phyloP scores from a whole-genome alignment of 2,113 vertebrate species.

The Oryzias woworae region DNA sequence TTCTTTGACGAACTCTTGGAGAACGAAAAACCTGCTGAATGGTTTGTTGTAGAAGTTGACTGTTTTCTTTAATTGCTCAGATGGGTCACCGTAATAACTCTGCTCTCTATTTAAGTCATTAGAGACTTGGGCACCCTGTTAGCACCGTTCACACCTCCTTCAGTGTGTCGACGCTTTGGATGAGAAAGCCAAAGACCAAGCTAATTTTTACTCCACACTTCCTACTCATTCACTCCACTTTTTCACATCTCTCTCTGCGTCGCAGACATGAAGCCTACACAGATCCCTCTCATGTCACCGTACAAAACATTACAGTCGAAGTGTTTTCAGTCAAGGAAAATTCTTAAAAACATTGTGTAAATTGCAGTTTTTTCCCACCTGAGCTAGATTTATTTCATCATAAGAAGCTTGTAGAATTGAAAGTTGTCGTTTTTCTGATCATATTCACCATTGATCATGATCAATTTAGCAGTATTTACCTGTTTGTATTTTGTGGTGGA shows the following conservation, averaged over 20 bases:
- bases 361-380: no score
- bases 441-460: no score
- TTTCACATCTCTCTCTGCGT: conserved; percentile 36
- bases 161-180: conserved; percentile 51
- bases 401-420: no score
- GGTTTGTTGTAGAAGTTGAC: conserved; percentile 35
- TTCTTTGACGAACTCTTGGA: background rate
- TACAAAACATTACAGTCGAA: background rate
- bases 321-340: background rate
- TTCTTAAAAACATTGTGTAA: background rate
- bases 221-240: conserved; percentile 47
- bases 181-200: conserved; percentile 43
- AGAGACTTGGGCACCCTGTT: conserved; percentile 49
- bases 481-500: no score
- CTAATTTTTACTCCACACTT: conserved; percentile 43
- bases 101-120: conserved; percentile 55
- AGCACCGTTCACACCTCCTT: conserved; percentile 54
- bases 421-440: no score
- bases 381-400: no score
- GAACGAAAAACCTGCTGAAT: conserved; percentile 10
- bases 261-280: conserved; percentile 21
- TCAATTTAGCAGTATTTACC: no score
- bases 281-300: conserved; percentile 3
- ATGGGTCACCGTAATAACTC: conserved; percentile 48
- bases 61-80: conserved; percentile 51